Evolutionary conservation across 2,888 invertebrate species (phyloP).

Genomic region (Heliconius aoede): DNA sequence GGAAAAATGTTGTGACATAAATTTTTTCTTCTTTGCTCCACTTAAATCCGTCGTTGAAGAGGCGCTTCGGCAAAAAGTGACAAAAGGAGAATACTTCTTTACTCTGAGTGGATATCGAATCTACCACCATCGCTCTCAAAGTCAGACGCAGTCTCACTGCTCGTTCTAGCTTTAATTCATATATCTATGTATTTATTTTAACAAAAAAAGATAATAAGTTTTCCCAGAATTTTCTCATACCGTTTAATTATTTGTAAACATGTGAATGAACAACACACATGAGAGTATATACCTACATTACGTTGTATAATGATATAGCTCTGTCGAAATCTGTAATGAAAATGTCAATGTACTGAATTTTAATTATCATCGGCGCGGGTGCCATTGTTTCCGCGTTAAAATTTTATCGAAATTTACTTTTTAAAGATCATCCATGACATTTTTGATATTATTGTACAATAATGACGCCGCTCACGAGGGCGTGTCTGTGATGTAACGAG

Average conservation of each 20-base stretch:
- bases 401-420: neutral
- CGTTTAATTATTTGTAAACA: neutral
- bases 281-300: neutral
- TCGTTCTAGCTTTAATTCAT: neutral
- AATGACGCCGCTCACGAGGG: neutral
- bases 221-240: neutral
- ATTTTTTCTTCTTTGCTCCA: neutral
- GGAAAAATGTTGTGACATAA: neutral
- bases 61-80: too few relatives aligned
- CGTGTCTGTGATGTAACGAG: too few relatives aligned
- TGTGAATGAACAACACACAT: neutral
- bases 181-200: neutral
- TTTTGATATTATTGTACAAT: neutral
- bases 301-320: neutral
- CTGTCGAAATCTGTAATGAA: slow-evolving; percentile 15
- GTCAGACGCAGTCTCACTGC: neutral
- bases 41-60: too few relatives aligned
- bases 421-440: neutral
- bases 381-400: slow-evolving; percentile 5
- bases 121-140: neutral
- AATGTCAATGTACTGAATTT: slow-evolving; percentile 25
- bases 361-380: slow-evolving; percentile 3
- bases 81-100: too few relatives aligned
- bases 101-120: too few relatives aligned
- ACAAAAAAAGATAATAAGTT: neutral